phyloP scores from a whole-genome alignment of 1,140 invertebrate species.

The Campodea augens region DNA sequence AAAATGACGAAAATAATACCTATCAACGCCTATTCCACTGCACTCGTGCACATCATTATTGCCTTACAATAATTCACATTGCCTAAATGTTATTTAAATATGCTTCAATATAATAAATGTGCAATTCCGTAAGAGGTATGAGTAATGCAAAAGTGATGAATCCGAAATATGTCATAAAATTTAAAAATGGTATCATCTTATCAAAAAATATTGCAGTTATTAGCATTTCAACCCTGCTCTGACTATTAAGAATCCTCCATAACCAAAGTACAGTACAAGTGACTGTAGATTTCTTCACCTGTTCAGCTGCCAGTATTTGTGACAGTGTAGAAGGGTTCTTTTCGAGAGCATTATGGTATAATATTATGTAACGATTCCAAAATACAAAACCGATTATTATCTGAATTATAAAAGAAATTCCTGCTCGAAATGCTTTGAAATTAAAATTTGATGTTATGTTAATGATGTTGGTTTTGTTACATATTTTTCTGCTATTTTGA shows the following conservation, averaged over 20 bases:
- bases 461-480: not conserved
- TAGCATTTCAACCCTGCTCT: constrained; percentile 24
- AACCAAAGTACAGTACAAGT: constrained; percentile 25
- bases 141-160: not conserved
- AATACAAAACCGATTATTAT: constrained; percentile 15
- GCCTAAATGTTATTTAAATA: not conserved
- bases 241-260: constrained; percentile 25
- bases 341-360: constrained; percentile 19
- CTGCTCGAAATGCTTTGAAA: constrained; percentile 11
- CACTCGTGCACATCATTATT: too few species aligned
- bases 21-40: too few species aligned
- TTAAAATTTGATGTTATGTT: not conserved
- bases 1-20: too few species aligned
- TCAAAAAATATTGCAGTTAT: constrained; percentile 24
- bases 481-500: too few species aligned
- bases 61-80: too few species aligned
- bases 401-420: constrained; percentile 17
- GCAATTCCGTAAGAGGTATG: not conserved
- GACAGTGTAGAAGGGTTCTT: not conserved
- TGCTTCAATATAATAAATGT: constrained; percentile 1
- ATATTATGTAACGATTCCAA: constrained; percentile 21
- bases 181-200: constrained; percentile 10
- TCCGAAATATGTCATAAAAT: not conserved
- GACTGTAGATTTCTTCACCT: constrained; percentile 20
- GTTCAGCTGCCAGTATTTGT: constrained; percentile 16